These are phyloP conservation scores for Graptemys geographica DNA, from an alignment of 2,797 vertebrate genomes.

Conservation along the genomic window DNA sequence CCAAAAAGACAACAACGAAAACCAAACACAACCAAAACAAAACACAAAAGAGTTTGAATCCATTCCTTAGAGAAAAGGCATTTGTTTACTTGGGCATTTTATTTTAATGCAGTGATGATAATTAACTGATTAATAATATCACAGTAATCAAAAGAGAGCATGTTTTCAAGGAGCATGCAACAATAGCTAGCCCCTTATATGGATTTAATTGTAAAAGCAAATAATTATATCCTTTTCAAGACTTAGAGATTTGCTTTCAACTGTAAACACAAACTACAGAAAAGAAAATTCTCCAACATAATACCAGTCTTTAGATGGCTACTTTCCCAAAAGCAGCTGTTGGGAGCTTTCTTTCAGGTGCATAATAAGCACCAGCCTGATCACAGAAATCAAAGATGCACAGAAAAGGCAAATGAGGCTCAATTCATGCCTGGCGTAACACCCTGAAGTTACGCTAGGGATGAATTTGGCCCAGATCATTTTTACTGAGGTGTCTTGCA, in stretches of 20 bases:
- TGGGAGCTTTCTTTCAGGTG: conserved; percentile 42
- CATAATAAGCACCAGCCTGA: background rate
- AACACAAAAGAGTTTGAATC: background rate
- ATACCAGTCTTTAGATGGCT: conserved; percentile 31
- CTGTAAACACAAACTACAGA: conserved; percentile 67
- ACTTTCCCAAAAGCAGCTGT: background rate
- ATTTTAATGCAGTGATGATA: conserved; percentile 61
- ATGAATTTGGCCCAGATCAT: background rate
- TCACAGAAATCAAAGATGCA: background rate
- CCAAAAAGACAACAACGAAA: background rate
- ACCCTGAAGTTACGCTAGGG: background rate
- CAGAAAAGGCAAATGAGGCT: conserved; percentile 21
- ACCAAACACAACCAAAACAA: background rate
- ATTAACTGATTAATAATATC: conserved; percentile 76
- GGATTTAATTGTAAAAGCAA: conserved; percentile 75
- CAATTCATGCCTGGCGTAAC: background rate
- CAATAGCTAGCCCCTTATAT: conserved; percentile 58
- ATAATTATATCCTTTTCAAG: conserved; percentile 74
- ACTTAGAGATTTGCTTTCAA: conserved; percentile 69
- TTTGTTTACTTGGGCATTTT: conserved; percentile 61
- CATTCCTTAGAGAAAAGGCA: conserved; percentile 49
- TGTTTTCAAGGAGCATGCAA: conserved; percentile 67
- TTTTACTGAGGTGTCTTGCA: background rate
- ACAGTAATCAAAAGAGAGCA: conserved; percentile 59
- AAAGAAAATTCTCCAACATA: conserved; percentile 63